Conservation (phyloP, 2,797 vertebrate genomes). For the Myioborus miniatus region DNA sequence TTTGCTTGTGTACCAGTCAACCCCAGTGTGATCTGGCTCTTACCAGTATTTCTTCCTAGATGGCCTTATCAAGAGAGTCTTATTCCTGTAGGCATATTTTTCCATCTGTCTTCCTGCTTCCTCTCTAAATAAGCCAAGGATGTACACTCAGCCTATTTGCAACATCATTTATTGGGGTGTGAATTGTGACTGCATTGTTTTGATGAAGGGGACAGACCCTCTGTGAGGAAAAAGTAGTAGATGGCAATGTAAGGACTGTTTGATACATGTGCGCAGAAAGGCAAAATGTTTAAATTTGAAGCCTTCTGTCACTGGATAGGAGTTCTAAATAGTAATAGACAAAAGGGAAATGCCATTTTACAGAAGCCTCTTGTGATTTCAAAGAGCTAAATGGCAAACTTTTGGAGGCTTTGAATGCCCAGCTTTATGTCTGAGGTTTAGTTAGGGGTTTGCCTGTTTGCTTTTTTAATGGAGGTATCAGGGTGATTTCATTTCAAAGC, state of each 20-base stretch:
- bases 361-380: not conserved
- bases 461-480: not conserved
- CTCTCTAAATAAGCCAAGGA: not conserved
- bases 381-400: not conserved
- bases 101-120: slow-evolving; percentile 1
- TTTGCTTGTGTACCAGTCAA: not conserved
- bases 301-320: not conserved
- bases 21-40: not conserved
- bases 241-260: not conserved
- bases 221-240: not conserved
- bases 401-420: not conserved
- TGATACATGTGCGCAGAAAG: not conserved
- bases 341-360: not conserved
- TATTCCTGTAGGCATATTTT: not conserved
- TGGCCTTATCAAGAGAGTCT: not conserved
- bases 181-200: not conserved
- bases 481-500: not conserved
- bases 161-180: not conserved
- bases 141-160: not conserved
- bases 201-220: not conserved
- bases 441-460: not conserved
- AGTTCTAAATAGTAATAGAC: not conserved
- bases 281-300: not conserved
- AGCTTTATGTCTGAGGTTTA: not conserved
- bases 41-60: not conserved